These are phyloP conservation scores for Cyanistes caeruleus DNA, from an alignment of 2,113 vertebrate species.

Conservation along the genomic window DNA sequence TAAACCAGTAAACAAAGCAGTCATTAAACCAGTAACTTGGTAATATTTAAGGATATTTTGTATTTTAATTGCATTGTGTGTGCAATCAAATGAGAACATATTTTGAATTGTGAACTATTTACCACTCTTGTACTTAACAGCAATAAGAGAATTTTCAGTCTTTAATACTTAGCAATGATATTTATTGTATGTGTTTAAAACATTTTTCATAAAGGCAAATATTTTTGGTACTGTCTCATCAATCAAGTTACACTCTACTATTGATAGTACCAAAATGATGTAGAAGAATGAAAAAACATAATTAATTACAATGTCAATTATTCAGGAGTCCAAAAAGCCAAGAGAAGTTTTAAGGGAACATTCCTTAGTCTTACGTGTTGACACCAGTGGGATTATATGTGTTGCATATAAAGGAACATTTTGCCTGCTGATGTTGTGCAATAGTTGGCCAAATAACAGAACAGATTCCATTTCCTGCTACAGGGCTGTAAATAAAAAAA, in stretches of 20 bases:
- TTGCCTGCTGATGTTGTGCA: constrained; percentile 14
- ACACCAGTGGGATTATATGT: neutral
- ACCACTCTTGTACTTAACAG: neutral
- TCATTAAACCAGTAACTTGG: neutral
- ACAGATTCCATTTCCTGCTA: neutral
- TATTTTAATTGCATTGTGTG: neutral
- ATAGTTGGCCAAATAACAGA: neutral
- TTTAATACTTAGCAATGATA: neutral
- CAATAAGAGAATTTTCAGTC: neutral
- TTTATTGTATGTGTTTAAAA: neutral
- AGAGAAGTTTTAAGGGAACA: neutral
- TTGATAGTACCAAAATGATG: neutral
- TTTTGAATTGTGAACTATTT: neutral
- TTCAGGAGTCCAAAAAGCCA: neutral
- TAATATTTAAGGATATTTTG: neutral
- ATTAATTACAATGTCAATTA: neutral
- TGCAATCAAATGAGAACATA: neutral
- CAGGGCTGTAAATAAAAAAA: neutral
- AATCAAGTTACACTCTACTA: neutral
- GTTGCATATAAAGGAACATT: neutral
- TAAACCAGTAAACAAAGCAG: neutral
- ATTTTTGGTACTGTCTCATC: neutral
- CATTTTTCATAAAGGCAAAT: neutral
- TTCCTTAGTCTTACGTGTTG: neutral
- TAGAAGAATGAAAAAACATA: neutral